phyloP scores from a whole-genome alignment of 2,113 vertebrate species.

The Lonchura striata region DNA sequence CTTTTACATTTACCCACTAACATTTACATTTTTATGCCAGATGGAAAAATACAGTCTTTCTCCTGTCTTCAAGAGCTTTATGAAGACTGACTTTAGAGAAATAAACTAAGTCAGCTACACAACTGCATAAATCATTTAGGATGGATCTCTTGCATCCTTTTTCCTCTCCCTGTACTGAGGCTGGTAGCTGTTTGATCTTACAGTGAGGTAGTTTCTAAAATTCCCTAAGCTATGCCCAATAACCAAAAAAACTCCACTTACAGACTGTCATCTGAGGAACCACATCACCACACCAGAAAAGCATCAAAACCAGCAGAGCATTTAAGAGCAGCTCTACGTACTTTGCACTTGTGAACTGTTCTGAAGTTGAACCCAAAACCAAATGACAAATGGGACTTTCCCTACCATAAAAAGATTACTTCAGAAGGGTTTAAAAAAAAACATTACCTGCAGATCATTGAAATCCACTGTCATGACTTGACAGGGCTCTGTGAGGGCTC shows the following conservation, averaged over 20 bases:
- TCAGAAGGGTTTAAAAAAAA: neutral
- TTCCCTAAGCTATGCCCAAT: neutral
- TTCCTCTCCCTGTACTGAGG: neutral
- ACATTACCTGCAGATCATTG: slow-evolving; percentile 85
- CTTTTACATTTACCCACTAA: neutral
- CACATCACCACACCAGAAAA: neutral
- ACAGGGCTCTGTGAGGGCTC: slow-evolving; percentile 84
- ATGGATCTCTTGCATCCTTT: neutral
- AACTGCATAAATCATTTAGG: neutral
- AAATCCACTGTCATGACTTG: slow-evolving; percentile 89
- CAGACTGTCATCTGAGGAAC: neutral
- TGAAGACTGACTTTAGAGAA: neutral
- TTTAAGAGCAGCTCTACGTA: neutral
- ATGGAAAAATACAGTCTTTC: neutral
- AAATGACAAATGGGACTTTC: accelerated
- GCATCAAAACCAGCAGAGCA: neutral
- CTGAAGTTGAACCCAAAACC: neutral
- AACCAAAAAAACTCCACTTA: neutral
- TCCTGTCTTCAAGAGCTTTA: neutral
- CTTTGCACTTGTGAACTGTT: neutral
- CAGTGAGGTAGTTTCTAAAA: neutral
- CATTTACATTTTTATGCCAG: neutral
- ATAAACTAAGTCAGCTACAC: neutral
- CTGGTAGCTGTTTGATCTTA: neutral
- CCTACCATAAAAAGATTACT: neutral